Base-by-base conservation (phyloP, 2,888 invertebrate genomes). In the Polymixis lichenea region DNA sequence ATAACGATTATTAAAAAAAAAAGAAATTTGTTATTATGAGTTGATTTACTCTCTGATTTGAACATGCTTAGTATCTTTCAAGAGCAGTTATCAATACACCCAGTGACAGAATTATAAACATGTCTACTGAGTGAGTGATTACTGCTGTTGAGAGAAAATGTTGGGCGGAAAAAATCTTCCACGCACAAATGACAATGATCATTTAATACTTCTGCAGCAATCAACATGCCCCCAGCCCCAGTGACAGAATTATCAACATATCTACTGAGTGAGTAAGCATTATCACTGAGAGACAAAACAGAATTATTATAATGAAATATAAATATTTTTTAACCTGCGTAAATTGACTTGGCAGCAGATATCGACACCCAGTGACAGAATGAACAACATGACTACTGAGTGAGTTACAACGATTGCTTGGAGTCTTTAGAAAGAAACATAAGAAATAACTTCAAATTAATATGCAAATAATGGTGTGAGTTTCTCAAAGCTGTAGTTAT, bases 71-170 rank as follows among this genome's bases (percentile, higher is more conserved):
- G 9, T 11, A 43, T 43, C 43, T 46, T 13, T 13, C 43, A 46
- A 11, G 15, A 1, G 25, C 15, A 56, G 56, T 25, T 15, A 56
- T 25, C 13, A 56, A 25, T 25, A 2, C 15, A 56, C 75, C 82
- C 83, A 84, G 84, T 83, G 83, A 82, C 75, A 81, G 78, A 82
- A 80, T 77, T 25, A 25, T 11, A 25, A 72, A 83, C 80, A 70
- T 83, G 77, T 82, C 78, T 75, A 77, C 82, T 86, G 74, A 66
- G 76, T 65, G 58, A 66, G 67, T 85, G 75, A 81, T 19, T 15
- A 72, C 75, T 72, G 22, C 28, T 43, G 19, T 32, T 60, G 0
- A 62, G n/a, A 56, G n/a, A 19, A 6, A 56, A 25, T 15, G 9
- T 9, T 38, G 38, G 38, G 5, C 38, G 38, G 3, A 38, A 38